phyloP scores from a whole-genome alignment of 1,140 invertebrate species.

The Dryas iulia region DNA sequence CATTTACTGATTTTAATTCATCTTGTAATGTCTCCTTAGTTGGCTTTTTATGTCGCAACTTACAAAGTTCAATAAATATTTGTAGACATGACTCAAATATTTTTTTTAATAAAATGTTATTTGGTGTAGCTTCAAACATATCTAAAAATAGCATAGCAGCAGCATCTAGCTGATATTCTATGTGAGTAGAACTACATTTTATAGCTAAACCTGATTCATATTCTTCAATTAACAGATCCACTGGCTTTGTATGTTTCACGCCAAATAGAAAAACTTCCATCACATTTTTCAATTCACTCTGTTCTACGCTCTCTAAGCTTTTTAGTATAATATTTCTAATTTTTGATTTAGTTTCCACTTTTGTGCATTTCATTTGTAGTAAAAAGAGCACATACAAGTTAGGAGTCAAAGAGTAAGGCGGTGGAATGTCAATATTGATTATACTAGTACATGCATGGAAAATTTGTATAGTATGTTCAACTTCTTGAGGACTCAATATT shows the following conservation, averaged over 20 bases:
- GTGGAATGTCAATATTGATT: slow-evolving; percentile 49
- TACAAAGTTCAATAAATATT: slow-evolving; percentile 47
- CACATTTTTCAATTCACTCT: slow-evolving; percentile 36
- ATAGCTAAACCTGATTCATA: slow-evolving; percentile 59
- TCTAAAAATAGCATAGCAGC: slow-evolving; percentile 36
- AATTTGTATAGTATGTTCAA: slow-evolving; percentile 69
- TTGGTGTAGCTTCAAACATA: slow-evolving; percentile 44
- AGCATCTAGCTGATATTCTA: background rate
- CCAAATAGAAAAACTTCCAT: slow-evolving; percentile 55
- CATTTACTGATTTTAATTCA: slow-evolving; percentile 56
- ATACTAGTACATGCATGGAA: slow-evolving; percentile 67
- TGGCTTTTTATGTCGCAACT: slow-evolving; percentile 34
- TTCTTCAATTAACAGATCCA: slow-evolving; percentile 49
- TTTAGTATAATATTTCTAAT: slow-evolving; percentile 65
- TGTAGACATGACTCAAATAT: slow-evolving; percentile 50
- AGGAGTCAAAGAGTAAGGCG: slow-evolving; percentile 38
- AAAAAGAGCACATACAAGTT: slow-evolving; percentile 64
- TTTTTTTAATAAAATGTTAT: slow-evolving; percentile 38
- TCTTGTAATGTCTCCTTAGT: slow-evolving; percentile 59
- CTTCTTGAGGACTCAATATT: slow-evolving; percentile 62
- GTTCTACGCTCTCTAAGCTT: slow-evolving; percentile 49
- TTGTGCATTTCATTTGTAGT: slow-evolving; percentile 52
- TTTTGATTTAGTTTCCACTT: slow-evolving; percentile 53
- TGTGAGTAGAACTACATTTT: slow-evolving; percentile 39
- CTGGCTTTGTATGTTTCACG: slow-evolving; percentile 2